Conservation (phyloP, 1,140 invertebrate genomes). For the Papilio polyxenes region DNA sequence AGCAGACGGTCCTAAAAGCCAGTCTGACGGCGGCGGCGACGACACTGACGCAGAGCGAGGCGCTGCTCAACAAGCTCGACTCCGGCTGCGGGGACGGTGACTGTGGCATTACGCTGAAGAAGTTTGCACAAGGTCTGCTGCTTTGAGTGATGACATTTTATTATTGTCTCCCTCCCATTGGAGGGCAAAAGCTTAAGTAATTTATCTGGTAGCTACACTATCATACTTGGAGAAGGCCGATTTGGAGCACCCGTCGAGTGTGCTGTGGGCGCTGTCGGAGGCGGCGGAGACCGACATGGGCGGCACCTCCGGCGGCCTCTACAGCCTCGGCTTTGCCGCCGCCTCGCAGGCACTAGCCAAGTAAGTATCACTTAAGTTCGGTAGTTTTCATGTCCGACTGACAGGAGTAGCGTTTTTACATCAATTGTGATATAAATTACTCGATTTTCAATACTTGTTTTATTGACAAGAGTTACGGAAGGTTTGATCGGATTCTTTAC, state of each 20-base stretch:
- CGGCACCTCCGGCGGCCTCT: conserved; percentile 87
- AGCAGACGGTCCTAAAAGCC: conserved; percentile 72
- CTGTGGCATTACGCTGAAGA: conserved; percentile 87
- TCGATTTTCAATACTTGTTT: no score
- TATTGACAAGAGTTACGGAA: no score
- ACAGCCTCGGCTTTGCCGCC: conserved; percentile 86
- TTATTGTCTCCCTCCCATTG: neutral
- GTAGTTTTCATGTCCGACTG: neutral
- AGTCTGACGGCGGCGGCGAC: conserved; percentile 80
- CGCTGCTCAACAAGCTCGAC: conserved; percentile 86
- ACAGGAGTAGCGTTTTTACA: neutral
- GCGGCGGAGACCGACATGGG: conserved; percentile 85
- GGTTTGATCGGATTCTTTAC: no score
- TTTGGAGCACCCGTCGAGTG: conserved; percentile 64
- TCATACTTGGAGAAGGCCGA: conserved; percentile 63
- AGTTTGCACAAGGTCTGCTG: conserved; percentile 82
- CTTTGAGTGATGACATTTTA: neutral
- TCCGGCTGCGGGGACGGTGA: conserved; percentile 90
- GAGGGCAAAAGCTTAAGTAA: neutral
- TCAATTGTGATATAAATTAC: no score
- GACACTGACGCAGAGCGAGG: conserved; percentile 81
- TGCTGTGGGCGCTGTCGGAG: conserved; percentile 81
- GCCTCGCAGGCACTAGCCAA: conserved; percentile 76
- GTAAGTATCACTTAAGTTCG: conserved; percentile 43
- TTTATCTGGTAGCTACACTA: conserved; percentile 51